These are phyloP conservation scores for Podilymbus podiceps DNA, from an alignment of 2,113 vertebrate species.

Conservation along the genomic window DNA sequence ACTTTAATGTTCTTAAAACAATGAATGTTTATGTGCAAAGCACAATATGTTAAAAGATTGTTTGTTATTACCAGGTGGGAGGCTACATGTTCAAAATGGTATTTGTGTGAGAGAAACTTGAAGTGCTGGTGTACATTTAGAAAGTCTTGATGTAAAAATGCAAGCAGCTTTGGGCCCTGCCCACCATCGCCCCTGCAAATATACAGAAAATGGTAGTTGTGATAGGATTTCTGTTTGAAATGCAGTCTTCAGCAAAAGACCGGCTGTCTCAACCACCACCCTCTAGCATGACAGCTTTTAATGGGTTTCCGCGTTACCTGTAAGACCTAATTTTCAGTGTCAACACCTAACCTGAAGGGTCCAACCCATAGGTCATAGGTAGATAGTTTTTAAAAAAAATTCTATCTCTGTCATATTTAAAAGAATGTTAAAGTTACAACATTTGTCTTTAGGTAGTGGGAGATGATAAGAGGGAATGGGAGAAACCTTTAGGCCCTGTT, in stretches of 20 bases:
- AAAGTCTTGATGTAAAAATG: conserved; percentile 8
- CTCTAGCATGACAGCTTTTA: background rate
- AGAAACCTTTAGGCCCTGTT: conserved; percentile 47
- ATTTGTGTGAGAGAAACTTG: conserved; percentile 37
- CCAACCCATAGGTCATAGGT: conserved; percentile 43
- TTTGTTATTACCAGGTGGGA: conserved; percentile 56
- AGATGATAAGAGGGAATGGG: background rate
- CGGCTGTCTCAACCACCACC: conserved; percentile 6
- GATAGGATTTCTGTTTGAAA: conserved; percentile 16
- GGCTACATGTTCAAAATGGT: conserved; percentile 38
- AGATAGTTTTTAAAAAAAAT: background rate
- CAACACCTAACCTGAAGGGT: conserved; percentile 64
- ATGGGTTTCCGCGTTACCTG: background rate
- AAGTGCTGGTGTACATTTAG: conserved; percentile 37
- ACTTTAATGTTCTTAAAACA: conserved; percentile 74
- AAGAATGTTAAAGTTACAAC: conserved; percentile 55
- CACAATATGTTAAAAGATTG: conserved; percentile 72
- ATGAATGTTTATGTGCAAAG: conserved; percentile 82
- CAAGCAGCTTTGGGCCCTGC: conserved; percentile 46
- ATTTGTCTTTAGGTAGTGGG: conserved; percentile 16
- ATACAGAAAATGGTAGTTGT: background rate
- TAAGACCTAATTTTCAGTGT: conserved; percentile 41
- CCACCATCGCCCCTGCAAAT: background rate
- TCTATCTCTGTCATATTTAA: conserved; percentile 20
- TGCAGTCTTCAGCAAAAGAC: background rate